These are phyloP conservation scores for Chrysolina haemoptera DNA, from an alignment of 2,888 invertebrate genomes.

Conservation along the genomic window DNA sequence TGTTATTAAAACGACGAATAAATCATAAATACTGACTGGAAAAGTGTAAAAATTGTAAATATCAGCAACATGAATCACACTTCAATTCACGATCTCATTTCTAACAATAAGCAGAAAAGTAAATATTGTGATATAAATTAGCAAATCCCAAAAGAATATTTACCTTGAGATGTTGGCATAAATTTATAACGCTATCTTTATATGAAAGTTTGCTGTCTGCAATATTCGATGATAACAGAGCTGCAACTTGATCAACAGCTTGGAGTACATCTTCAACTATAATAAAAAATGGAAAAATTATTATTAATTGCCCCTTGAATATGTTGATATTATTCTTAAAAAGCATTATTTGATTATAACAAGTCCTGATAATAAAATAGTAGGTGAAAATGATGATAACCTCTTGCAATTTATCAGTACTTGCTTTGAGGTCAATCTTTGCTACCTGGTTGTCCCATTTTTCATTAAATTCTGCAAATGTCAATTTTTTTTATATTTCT, in stretches of 20 bases:
- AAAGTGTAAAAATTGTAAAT: neutral
- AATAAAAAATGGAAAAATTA: conserved; percentile 67
- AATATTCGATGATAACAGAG: conserved; percentile 82
- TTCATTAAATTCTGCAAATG: too few relatives aligned
- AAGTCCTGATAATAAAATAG: too few relatives aligned
- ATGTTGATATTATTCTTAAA: too few relatives aligned
- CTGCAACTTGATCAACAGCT: conserved; percentile 86
- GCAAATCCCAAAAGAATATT: conserved; percentile 25
- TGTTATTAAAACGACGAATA: too few relatives aligned
- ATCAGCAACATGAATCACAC: neutral
- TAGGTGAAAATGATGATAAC: too few relatives aligned
- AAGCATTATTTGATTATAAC: too few relatives aligned
- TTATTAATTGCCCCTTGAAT: too few relatives aligned
- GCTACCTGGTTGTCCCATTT: too few relatives aligned
- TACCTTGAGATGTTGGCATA: conserved; percentile 86
- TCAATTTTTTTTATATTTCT: too few relatives aligned
- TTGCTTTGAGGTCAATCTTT: too few relatives aligned
- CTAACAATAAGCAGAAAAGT: neutral
- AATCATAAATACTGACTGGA: neutral
- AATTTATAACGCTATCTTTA: conserved; percentile 81
- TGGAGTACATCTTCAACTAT: conserved; percentile 87
- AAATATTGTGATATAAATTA: neutral
- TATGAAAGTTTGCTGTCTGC: conserved; percentile 76
- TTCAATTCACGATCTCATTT: too few relatives aligned
- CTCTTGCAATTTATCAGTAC: too few relatives aligned